Base-by-base conservation (phyloP, 2,888 invertebrate genomes). In the Plemyria rubiginata region DNA sequence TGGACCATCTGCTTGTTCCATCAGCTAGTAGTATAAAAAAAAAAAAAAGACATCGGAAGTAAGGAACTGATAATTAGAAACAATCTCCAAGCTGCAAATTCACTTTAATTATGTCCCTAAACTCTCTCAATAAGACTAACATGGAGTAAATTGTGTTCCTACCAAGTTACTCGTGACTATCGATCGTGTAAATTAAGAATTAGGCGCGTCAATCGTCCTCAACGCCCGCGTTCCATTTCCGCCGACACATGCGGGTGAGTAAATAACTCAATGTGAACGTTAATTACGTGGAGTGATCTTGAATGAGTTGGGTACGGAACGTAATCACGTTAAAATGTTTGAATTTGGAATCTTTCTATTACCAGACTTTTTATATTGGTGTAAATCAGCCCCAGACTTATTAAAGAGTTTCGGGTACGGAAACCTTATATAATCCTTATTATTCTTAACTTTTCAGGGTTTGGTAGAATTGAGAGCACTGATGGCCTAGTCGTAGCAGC, bases 201-300 rank as follows among this genome's bases (percentile, higher is more conserved):
- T 65, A 82, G 79, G 74, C 73, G 74, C 78, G 83, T 84, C 84
- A 83, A 81, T 85, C 80, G 81, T 74, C 60, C 62, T 68, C 66
- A 45, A 71, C 73, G 74, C 67, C 71, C 72, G 70, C 79, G 79
- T 81, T 82, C 81, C 82, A 82, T 81, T 82, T 80, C 84, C 84
- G 70, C 64, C 62, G 80, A 82, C 86, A 82, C 79, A 91, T 91
- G 89, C 89, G 90, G 90, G 90, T 77, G 84, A 79, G 88, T 90
- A 90, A 90, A 90, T 89, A 91, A 88, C 89, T 87, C 88, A 83
- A 84, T 85, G 85, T 81, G 81, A 76, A 79, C 87, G 82, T 88
- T 88, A 89, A 90, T 90, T 89, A 88, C 81, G 83, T 84, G 78
- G 84, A 88, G 87, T 86, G 88, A 89, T 90, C 86, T 88, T 82